Evolutionary conservation across 2,113 vertebrate genomes (phyloP).

Genomic region (Anhinga anhinga): DNA sequence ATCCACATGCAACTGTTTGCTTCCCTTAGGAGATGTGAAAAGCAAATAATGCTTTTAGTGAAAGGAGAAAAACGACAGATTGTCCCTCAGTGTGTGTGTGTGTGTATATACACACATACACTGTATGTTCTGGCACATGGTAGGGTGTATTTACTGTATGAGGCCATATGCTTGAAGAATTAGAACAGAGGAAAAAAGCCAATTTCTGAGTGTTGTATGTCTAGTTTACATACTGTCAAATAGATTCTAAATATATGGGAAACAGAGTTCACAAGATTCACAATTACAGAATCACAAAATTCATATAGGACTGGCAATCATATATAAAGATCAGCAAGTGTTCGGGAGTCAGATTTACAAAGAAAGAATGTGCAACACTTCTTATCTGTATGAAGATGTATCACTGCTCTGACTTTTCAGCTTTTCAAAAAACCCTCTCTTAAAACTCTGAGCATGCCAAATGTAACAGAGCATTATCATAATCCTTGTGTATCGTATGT

Average conservation of each 20-base stretch:
- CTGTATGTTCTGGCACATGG: conserved; percentile 76
- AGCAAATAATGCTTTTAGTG: conserved; percentile 50
- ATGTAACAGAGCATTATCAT: not conserved
- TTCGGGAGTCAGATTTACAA: not conserved
- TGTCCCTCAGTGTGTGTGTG: conserved; percentile 64
- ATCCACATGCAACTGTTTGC: conserved; percentile 45
- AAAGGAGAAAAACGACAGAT: conserved; percentile 68
- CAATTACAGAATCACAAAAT: not conserved
- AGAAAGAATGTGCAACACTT: not conserved
- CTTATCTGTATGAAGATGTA: not conserved
- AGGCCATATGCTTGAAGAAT: conserved; percentile 70
- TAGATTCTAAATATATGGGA: conserved; percentile 62
- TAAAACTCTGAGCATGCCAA: not conserved
- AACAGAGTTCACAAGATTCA: conserved; percentile 40
- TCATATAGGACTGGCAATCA: not conserved
- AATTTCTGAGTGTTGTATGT: conserved; percentile 64
- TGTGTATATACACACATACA: conserved; percentile 20
- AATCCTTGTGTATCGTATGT: not conserved
- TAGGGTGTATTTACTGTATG: conserved; percentile 69
- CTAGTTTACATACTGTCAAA: conserved; percentile 67
- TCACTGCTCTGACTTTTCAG: not conserved
- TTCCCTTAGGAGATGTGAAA: conserved; percentile 44
- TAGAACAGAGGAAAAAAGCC: conserved; percentile 68
- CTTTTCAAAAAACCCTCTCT: not conserved
- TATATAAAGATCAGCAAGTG: not conserved